Evolutionary conservation across 2,888 invertebrate genomes (phyloP).

Genomic region (Trisateles emortualis): DNA sequence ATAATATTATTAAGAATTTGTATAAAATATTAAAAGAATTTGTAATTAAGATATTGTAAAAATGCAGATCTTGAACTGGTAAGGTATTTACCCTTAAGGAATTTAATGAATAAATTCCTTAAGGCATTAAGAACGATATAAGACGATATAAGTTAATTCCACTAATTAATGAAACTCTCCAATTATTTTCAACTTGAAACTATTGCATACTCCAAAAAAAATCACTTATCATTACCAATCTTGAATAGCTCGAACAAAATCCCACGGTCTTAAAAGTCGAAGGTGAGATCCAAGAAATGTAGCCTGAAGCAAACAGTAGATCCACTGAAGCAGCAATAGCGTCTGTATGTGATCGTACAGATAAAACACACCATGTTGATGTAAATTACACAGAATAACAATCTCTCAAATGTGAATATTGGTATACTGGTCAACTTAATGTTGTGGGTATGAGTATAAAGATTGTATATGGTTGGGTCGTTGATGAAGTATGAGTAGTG

Average conservation of each 20-base stretch:
- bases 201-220: conserved; percentile 27
- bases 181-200: neutral
- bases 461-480: conserved; percentile 45
- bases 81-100: too few relatives aligned
- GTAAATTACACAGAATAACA: conserved; percentile 64
- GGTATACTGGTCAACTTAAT: conserved; percentile 52
- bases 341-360: conserved; percentile 63
- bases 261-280: conserved; percentile 81
- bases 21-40: too few relatives aligned
- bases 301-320: conserved; percentile 85
- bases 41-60: too few relatives aligned
- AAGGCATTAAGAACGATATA: neutral
- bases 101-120: too few relatives aligned
- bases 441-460: conserved; percentile 29
- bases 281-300: conserved; percentile 75
- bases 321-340: conserved; percentile 79
- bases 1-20: too few relatives aligned
- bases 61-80: too few relatives aligned
- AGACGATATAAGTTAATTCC: neutral
- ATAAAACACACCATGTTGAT: conserved; percentile 49
- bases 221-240: conserved; percentile 73
- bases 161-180: conserved; percentile 13
- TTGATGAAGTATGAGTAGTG: conserved; percentile 61
- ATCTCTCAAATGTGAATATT: conserved; percentile 31
- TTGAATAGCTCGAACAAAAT: conserved; percentile 62